phyloP scores from a whole-genome alignment of 1,140 invertebrate genomes.

The Agrilus planipennis region DNA sequence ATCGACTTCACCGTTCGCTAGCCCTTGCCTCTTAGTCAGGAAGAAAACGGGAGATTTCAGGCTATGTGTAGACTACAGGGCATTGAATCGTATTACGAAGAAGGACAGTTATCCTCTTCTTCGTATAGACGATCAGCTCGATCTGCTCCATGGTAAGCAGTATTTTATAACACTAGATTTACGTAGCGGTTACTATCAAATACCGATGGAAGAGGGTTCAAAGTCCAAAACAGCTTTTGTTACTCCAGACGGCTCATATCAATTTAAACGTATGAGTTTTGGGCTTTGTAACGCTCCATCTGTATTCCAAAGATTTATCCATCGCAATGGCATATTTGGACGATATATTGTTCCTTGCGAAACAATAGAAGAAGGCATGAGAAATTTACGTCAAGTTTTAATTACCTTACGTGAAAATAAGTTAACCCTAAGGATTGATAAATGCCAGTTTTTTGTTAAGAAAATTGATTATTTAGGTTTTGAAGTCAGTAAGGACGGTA shows the following conservation, averaged over 20 bases:
- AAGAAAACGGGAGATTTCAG: constrained; percentile 18
- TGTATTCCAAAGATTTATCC: constrained; percentile 8
- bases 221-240: constrained; percentile 7
- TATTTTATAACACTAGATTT: constrained; percentile 14
- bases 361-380: constrained; percentile 21
- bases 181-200: constrained; percentile 9
- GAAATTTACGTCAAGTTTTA: background rate
- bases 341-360: constrained; percentile 18
- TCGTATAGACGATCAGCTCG: constrained; percentile 26
- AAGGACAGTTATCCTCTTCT: constrained; percentile 18
- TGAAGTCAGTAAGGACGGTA: background rate
- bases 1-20: background rate
- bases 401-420: background rate
- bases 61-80: constrained; percentile 19
- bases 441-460: background rate
- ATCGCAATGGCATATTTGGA: constrained; percentile 2
- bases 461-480: background rate
- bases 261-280: constrained; percentile 35
- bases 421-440: background rate
- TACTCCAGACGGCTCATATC: constrained; percentile 30
- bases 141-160: constrained; percentile 7
- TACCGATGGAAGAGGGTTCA: constrained; percentile 2
- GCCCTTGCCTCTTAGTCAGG: constrained; percentile 2
- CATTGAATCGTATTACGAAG: constrained; percentile 17
- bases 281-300: constrained; percentile 7